phyloP scores from a whole-genome alignment of 2,888 invertebrate genomes.

The Globia sparganii region DNA sequence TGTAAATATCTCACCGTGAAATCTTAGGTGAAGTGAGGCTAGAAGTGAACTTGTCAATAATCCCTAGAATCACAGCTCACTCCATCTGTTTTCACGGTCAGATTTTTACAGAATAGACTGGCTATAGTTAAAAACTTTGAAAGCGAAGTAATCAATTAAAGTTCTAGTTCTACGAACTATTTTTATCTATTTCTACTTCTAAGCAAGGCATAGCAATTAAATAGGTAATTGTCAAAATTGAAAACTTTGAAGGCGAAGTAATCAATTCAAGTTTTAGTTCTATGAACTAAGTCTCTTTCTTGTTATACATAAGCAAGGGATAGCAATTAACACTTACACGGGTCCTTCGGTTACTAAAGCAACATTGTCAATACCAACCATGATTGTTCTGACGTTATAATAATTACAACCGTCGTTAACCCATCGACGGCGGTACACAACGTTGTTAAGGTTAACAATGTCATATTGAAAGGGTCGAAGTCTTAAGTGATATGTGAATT shows the following conservation, averaged over 20 bases:
- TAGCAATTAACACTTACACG: background rate
- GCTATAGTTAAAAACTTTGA: too few species aligned
- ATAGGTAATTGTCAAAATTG: too few species aligned
- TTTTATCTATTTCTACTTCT: background rate
- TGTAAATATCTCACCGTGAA: too few species aligned
- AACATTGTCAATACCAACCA: conserved; percentile 12
- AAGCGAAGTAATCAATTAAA: too few species aligned
- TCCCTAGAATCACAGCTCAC: too few species aligned
- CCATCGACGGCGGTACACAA: background rate
- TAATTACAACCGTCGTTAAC: conserved; percentile 32
- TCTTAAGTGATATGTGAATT: background rate
- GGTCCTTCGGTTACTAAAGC: background rate
- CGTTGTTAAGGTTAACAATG: conserved; percentile 15
- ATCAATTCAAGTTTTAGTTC: too few species aligned
- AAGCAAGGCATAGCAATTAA: background rate
- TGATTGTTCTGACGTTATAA: conserved; percentile 17
- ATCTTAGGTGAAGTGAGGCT: too few species aligned
- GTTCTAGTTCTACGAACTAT: too few species aligned
- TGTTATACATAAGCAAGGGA: background rate
- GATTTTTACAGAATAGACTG: too few species aligned
- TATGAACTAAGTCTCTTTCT: background rate
- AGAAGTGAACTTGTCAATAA: too few species aligned
- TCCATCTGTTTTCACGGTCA: too few species aligned
- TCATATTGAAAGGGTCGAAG: conserved; percentile 11
- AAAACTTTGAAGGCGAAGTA: too few species aligned